Evolutionary conservation across 1,140 invertebrate genomes (phyloP).

Genomic region (Orussus abietinus): DNA sequence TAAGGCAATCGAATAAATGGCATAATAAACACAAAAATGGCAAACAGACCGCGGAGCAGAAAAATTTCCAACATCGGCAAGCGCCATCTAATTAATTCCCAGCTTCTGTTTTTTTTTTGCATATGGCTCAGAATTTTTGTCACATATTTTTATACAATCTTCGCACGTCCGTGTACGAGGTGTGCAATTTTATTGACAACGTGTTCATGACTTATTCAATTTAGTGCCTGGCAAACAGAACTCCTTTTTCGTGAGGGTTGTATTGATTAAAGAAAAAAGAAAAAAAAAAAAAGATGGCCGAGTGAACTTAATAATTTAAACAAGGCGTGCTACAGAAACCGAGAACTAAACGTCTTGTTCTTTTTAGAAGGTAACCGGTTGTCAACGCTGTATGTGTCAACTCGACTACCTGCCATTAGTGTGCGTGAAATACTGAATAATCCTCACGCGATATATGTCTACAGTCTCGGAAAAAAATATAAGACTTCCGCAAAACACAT

Average conservation of each 20-base stretch:
- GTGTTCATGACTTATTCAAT: too few species aligned
- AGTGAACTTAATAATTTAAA: background rate
- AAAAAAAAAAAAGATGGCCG: background rate
- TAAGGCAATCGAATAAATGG: background rate
- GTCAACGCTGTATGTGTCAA: slow-evolving; percentile 6
- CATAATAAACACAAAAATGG: slow-evolving; percentile 2
- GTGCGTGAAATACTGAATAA: slow-evolving; percentile 12
- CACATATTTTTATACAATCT: background rate
- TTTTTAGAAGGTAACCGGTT: background rate
- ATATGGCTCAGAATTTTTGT: background rate
- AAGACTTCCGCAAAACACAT: too few species aligned
- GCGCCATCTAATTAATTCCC: too few species aligned
- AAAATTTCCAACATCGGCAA: too few species aligned
- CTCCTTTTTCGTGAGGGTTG: too few species aligned
- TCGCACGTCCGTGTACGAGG: too few species aligned
- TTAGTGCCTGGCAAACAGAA: too few species aligned
- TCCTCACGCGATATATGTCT: background rate
- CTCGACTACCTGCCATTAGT: slow-evolving; percentile 6
- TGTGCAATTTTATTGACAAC: too few species aligned
- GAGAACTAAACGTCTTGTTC: background rate
- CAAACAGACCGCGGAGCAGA: too few species aligned
- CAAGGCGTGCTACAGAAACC: background rate
- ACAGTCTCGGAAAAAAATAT: background rate
- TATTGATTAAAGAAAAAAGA: background rate
- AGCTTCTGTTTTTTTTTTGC: slow-evolving; percentile 1